Evolutionary conservation across 2,113 vertebrate genomes (phyloP).

Genomic region (Ramphastos sulfuratus): DNA sequence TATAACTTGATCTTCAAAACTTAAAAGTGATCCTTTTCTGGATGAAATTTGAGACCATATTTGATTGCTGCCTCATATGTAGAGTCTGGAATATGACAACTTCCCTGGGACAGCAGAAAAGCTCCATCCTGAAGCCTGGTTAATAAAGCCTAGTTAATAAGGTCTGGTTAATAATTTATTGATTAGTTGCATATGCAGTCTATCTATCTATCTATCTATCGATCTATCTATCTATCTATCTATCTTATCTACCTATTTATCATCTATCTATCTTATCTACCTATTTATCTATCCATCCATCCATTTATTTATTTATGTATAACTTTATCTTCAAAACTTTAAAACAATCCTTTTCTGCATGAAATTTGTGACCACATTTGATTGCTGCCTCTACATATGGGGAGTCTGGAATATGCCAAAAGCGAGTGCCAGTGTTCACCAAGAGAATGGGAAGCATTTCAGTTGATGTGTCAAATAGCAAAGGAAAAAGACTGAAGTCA

Average conservation of each 20-base stretch:
- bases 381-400: background rate
- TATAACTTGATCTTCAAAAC: no score
- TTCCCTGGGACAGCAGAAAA: slow-evolving; percentile 9
- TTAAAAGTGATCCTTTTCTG: no score
- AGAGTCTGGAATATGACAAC: background rate
- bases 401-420: background rate
- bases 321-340: background rate
- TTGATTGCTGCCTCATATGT: background rate
- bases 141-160: slow-evolving; percentile 3
- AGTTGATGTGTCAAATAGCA: background rate
- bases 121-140: background rate
- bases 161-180: background rate
- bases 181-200: background rate
- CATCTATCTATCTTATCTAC: no score
- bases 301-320: no score
- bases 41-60: no score
- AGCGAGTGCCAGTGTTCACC: background rate
- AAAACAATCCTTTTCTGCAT: background rate
- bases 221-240: no score
- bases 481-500: background rate
- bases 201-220: background rate
- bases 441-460: background rate
- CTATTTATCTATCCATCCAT: no score
- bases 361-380: background rate
- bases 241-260: no score